These are phyloP conservation scores for Chionoecetes opilio DNA, from an alignment of 1,140 invertebrate species.

Conservation along the genomic window DNA sequence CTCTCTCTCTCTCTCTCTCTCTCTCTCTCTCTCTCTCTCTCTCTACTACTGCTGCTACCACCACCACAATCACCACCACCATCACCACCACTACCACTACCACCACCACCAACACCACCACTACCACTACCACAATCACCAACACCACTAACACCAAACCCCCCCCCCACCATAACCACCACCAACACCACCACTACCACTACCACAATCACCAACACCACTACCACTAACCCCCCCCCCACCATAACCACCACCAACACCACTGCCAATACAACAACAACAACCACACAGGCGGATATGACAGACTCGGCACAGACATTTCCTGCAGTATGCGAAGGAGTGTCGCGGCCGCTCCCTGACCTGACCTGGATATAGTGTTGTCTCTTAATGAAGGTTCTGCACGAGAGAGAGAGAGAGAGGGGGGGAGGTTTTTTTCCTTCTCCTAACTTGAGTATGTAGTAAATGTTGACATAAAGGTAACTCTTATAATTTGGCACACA, in stretches of 20 bases:
- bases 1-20: no score
- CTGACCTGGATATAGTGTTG: not conserved
- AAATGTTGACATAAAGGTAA: no score
- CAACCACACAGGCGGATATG: not conserved
- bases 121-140: not conserved
- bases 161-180: not conserved
- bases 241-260: no score
- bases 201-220: no score
- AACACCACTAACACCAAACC: no score
- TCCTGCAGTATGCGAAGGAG: slow-evolving; percentile 14
- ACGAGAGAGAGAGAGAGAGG: not conserved
- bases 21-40: no score
- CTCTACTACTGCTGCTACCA: not conserved
- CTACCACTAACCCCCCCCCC: no score
- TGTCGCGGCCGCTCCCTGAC: not conserved
- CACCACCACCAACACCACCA: not conserved
- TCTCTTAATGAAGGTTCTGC: not conserved
- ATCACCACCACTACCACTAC: not conserved
- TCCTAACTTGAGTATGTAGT: no score
- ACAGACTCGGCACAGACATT: not conserved
- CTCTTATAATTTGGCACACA: no score
- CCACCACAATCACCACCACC: not conserved
- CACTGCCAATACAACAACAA: not conserved
- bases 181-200: not conserved
- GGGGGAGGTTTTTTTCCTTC: no score